Base-by-base conservation (phyloP, 2,888 invertebrate genomes). In the Dynastes hyllus region DNA sequence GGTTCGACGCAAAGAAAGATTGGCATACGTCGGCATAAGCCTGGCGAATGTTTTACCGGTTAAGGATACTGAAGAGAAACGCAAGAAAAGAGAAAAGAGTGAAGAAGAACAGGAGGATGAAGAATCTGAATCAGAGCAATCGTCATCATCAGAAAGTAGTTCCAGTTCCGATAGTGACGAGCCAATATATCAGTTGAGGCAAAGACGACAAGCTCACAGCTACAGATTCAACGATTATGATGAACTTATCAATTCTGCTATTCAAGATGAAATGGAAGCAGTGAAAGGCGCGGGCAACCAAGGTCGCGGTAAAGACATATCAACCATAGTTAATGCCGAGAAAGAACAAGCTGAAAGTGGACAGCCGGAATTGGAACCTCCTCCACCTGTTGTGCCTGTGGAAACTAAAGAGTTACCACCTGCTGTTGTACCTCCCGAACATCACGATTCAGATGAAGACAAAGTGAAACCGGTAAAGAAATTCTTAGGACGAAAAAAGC, bases 181-280 rank as follows among this genome's bases (percentile, higher is more conserved):
- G 83, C 96, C 95, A 11, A 95, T 96, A 84, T 97, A 97, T 89
- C 94, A 97, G 79, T 90, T 97, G 84, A 92, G 98, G 22, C 94
- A 96, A 84, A 92, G 97, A 22, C 91, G 94, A 0, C 94, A 94
- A 86, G 93, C 95, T 65, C 95, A 95, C 82, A 96, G 95, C 87
- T 95, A 95, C 86, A 93, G 95, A 81, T 95, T 97, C 84, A 95
- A 96, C 87, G 98, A 98, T 88, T 99, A 96, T 90, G 99, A 99
- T 87, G 95, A 98, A 45, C 93, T 98, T 88, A 98, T 99, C 84
- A 96, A 97, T 87, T 96, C 96, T 58, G 98, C 98, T 9, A 94
- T 97, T 83, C 93, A 94, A 91, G 94, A 94, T 84, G 95, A 95
- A 86, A 93, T 94, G 86, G 93, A 93, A 61, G 93, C 94, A 3